A percentile compares a stretch with the other conserved stretches of the same genome.
Conservation (phyloP, 2,797 vertebrate genomes). For the Lateolabrax maculatus region DNA sequence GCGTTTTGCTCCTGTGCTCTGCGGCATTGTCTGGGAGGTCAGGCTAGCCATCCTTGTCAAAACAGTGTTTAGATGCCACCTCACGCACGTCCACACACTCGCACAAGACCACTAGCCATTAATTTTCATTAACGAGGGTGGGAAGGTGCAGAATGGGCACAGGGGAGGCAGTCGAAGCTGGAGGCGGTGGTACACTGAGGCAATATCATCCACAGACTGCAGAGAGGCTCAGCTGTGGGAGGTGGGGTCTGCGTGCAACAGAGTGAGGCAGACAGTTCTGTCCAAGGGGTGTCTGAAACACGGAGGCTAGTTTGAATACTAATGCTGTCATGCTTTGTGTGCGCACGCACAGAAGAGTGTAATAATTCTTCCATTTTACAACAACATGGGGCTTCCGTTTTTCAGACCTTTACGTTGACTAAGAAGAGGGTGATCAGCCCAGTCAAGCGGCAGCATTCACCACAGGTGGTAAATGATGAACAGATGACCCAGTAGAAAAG, state of each 20-base stretch:
- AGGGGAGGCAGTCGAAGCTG: constrained; percentile 40
- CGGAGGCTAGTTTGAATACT: constrained; percentile 64
- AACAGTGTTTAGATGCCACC: constrained; percentile 72
- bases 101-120: constrained; percentile 55
- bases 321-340: constrained; percentile 49
- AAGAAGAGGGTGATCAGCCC: constrained; percentile 39
- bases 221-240: constrained; percentile 59
- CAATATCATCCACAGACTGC: constrained; percentile 56
- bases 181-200: constrained; percentile 36
- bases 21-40: constrained; percentile 63
- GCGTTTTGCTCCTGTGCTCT: constrained; percentile 51
- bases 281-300: constrained; percentile 55
- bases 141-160: constrained; percentile 43
- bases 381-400: not conserved
- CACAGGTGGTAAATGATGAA: constrained; percentile 62
- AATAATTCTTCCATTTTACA: constrained; percentile 38
- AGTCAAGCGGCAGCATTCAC: constrained; percentile 19
- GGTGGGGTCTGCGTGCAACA: constrained; percentile 51
- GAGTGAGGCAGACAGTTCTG: constrained; percentile 62
- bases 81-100: constrained; percentile 44
- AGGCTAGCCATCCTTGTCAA: constrained; percentile 63
- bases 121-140: constrained; percentile 76
- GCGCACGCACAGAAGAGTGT: constrained; percentile 14
- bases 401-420: constrained; percentile 20
- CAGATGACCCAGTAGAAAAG: constrained; percentile 53